Evolutionary conservation across 1,140 invertebrate genomes (phyloP).

Genomic region (Harpegnathos saltator): DNA sequence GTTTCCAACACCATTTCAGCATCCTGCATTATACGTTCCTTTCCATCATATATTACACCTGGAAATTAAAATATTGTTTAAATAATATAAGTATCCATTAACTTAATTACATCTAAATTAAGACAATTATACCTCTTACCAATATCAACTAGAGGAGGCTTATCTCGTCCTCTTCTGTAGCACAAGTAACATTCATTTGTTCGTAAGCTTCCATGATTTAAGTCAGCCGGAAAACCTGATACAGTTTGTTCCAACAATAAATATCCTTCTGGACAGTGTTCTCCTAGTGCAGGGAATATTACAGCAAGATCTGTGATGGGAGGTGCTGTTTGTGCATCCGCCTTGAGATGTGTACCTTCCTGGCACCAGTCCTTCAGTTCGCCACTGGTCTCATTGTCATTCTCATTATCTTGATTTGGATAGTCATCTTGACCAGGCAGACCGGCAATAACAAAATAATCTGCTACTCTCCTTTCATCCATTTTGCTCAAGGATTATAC

Average conservation of each 20-base stretch:
- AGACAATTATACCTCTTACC: slow-evolving; percentile 88
- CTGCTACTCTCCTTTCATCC: slow-evolving; percentile 93
- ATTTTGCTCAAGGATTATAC: slow-evolving; percentile 82
- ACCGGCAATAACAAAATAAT: slow-evolving; percentile 99
- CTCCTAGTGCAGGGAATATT: slow-evolving; percentile 95
- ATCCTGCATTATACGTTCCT: slow-evolving; percentile 96
- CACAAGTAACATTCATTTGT: slow-evolving; percentile 97
- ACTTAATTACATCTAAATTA: background rate
- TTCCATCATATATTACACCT: slow-evolving; percentile 97
- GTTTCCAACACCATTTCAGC: slow-evolving; percentile 96
- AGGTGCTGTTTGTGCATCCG: slow-evolving; percentile 89
- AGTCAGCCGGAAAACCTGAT: slow-evolving; percentile 94
- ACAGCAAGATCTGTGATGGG: slow-evolving; percentile 98
- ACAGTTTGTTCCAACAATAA: slow-evolving; percentile 94
- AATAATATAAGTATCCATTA: slow-evolving; percentile 7
- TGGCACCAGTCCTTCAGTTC: slow-evolving; percentile 92
- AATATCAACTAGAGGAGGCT: slow-evolving; percentile 98
- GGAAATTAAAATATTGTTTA: slow-evolving; percentile 56
- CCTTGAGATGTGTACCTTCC: slow-evolving; percentile 92
- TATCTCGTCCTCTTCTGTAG: slow-evolving; percentile 95
- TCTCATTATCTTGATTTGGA: slow-evolving; percentile 75
- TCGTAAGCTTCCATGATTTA: slow-evolving; percentile 98
- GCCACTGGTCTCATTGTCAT: slow-evolving; percentile 78
- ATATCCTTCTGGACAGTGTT: slow-evolving; percentile 93
- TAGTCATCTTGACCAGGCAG: slow-evolving; percentile 90